Evolutionary conservation across 2,113 vertebrate species (phyloP).

Genomic region (Dicrurus megarhynchus): DNA sequence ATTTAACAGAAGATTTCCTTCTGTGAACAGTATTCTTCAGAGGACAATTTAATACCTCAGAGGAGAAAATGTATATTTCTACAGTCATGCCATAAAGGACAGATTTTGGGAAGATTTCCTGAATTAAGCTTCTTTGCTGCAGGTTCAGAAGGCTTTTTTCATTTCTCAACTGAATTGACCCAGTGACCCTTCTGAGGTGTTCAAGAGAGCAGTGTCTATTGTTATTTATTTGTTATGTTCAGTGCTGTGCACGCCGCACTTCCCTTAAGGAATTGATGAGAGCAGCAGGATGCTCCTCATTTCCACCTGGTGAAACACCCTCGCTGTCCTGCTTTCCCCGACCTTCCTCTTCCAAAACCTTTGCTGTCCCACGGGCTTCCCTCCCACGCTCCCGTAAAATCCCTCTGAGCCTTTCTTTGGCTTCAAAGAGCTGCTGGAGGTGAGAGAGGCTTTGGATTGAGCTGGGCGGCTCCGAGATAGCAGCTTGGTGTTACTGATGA

Average conservation of each 20-base stretch:
- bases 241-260: background rate
- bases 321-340: background rate
- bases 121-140: background rate
- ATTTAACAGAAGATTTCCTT: slow-evolving; percentile 18
- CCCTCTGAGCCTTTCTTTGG: background rate
- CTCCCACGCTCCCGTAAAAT: background rate
- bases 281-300: background rate
- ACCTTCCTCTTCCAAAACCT: background rate
- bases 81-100: background rate
- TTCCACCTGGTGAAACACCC: background rate
- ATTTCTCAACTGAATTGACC: background rate
- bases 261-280: background rate
- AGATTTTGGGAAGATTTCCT: slow-evolving; percentile 11
- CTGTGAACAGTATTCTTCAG: background rate
- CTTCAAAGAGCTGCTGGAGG: background rate
- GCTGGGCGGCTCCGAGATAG: accelerated
- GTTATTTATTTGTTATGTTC: background rate
- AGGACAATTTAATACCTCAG: background rate
- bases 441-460: background rate
- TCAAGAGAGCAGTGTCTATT: background rate
- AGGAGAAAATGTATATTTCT: slow-evolving; percentile 1
- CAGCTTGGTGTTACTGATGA: background rate
- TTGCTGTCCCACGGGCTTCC: accelerated
- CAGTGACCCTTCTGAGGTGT: background rate
- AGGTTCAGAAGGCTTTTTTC: background rate